Conservation (phyloP, 2,797 vertebrate species). For the Myotis vivesi region DNA sequence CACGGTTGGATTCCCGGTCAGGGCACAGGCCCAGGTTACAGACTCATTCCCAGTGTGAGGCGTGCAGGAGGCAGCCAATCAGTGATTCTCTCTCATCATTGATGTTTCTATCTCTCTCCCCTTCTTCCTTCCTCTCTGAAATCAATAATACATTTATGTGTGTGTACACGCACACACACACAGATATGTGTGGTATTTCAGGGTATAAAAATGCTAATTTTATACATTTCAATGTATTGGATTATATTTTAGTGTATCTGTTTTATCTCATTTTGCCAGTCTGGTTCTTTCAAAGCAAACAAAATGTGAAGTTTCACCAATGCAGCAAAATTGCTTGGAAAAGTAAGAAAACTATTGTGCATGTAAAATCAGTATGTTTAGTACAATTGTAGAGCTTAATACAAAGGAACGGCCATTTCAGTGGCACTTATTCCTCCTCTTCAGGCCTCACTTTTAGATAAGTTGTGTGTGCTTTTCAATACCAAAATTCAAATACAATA, state of each 20-base stretch:
- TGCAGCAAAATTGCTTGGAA: not conserved
- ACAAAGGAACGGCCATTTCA: not conserved
- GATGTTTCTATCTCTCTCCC: no score
- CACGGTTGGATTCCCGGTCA: no score
- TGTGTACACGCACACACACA: no score
- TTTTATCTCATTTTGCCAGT: not conserved
- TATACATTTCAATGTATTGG: not conserved
- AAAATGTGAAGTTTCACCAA: not conserved
- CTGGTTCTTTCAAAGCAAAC: not conserved
- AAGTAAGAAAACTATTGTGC: not conserved
- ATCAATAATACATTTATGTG: no score
- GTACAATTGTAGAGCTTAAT: not conserved
- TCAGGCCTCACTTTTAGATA: not conserved
- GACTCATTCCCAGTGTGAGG: no score
- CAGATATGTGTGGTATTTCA: not conserved
- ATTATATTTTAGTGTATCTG: not conserved
- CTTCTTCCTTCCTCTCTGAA: no score
- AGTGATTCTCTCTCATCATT: no score
- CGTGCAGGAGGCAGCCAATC: no score
- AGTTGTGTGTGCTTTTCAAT: not conserved
- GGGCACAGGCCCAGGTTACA: no score
- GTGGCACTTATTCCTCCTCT: not conserved
- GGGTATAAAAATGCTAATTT: not conserved
- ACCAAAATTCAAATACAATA: not conserved
- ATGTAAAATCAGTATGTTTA: not conserved